Conservation (phyloP, 2,113 vertebrate species). For the Paratilapia polleni region DNA sequence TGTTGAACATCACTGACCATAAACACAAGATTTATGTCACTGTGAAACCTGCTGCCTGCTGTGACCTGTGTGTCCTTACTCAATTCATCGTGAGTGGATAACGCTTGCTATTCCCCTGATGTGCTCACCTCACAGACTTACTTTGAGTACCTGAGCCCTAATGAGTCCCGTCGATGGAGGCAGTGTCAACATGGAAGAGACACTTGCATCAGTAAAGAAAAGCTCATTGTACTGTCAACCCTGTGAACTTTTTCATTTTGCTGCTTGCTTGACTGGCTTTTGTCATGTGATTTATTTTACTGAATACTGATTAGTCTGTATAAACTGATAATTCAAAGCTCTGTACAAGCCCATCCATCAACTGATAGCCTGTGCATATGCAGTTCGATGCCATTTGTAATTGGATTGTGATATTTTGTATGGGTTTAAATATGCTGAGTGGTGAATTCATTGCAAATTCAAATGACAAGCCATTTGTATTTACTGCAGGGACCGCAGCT, state of each 20-base stretch:
- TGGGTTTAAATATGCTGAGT: background rate
- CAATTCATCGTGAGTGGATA: background rate
- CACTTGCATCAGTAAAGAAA: background rate
- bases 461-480: background rate
- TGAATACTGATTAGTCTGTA: slow-evolving; percentile 2
- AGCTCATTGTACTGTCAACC: background rate
- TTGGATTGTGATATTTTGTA: background rate
- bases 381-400: background rate
- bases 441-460: background rate
- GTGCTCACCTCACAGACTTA: background rate
- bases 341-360: background rate
- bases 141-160: background rate
- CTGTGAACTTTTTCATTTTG: background rate
- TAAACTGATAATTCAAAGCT: background rate
- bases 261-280: background rate
- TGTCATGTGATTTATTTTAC: background rate
- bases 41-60: background rate
- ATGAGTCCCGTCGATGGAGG: background rate
- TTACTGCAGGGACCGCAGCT: background rate
- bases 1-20: background rate
- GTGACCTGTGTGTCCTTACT: background rate
- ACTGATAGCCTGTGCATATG: background rate
- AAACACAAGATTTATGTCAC: background rate
- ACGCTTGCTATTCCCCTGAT: background rate
- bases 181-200: background rate